Base-by-base conservation (phyloP, 2,888 invertebrate species). In the Geotrupes spiniger region DNA sequence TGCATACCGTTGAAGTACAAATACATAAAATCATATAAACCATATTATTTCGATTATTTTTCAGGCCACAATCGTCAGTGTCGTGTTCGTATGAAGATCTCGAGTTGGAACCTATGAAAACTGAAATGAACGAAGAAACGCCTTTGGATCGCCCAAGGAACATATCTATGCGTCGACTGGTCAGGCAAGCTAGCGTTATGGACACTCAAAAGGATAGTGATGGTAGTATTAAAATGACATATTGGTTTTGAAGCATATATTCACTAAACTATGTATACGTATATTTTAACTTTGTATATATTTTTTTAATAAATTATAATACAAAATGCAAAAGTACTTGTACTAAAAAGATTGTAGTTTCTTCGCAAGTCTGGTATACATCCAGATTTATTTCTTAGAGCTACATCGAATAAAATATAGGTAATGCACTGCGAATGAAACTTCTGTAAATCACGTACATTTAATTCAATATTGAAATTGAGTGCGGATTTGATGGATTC, bases 141-240 rank as follows among this genome's bases (percentile, higher is more conserved):
- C 77, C 77, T 6, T 59, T 75, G 17, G 74, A 73, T 36, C 62
- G 21, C 5, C 56, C 61, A 2, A 64, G 81, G 44, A 74, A 79
- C 17, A 74, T 71, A 51, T 85, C 85, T 0, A 82, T 85, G 78
- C 80, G 82, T 31, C 80, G 83, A 62, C 72, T 92, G 26, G 85
- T 85, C 6, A 80, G 89, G 5, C 92, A 92, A 70, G 78, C 84
- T 43, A 91, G 90, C 70, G 78, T 84, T 8, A 81, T 92, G 78
- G 91, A 92, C 62, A 91, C 91, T 1, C 91, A 90, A 53, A 79
- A 85, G 50, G 84, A 87, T 59, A 77, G 81, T 1, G 85, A 89
- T 63, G 92, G 92, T 9, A 84, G 83, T 41, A 86, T 92, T 71
- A 89, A 85, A 69, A 83, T 92, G 78, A 89, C 91, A 0, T 90